Percentiles rank a stretch among this genome's conserved stretches.
These are phyloP conservation scores for Helicoverpa zea DNA, from an alignment of 1,140 invertebrate genomes.

Conservation along the genomic window DNA sequence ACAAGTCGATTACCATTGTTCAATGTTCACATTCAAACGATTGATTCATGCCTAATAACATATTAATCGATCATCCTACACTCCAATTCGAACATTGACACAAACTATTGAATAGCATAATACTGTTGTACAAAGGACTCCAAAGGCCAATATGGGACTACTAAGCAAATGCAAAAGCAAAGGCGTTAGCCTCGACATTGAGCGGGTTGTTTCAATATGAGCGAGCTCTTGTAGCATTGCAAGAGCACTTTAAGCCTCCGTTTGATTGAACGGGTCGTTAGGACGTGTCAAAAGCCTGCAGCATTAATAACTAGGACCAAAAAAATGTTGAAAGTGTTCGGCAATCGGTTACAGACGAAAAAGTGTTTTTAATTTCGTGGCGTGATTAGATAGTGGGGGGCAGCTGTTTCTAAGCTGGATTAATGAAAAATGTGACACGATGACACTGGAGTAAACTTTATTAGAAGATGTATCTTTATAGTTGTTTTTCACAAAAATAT, in stretches of 20 bases:
- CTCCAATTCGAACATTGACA: too few relatives aligned
- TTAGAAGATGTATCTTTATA: too few relatives aligned
- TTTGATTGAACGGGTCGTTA: constrained; percentile 48
- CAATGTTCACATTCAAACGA: too few relatives aligned
- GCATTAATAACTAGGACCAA: constrained; percentile 33
- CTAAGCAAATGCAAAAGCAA: constrained; percentile 4
- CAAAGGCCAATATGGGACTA: constrained; percentile 14
- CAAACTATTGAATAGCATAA: not conserved
- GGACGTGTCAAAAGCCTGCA: constrained; percentile 45
- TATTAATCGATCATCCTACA: too few relatives aligned
- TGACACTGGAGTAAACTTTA: too few relatives aligned
- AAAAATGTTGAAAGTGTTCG: constrained; percentile 16
- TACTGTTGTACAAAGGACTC: not conserved
- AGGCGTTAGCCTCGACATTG: not conserved
- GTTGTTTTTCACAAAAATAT: too few relatives aligned
- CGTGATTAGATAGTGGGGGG: not conserved
- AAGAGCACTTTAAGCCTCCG: constrained; percentile 45
- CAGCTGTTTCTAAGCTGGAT: not conserved
- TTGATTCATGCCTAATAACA: too few relatives aligned
- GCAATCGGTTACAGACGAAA: constrained; percentile 32
- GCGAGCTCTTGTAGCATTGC: constrained; percentile 18
- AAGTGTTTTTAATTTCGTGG: constrained; percentile 27
- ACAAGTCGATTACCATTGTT: too few relatives aligned
- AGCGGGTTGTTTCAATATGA: constrained; percentile 35
- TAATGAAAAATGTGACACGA: not conserved